A percentile compares a stretch with the other conserved stretches of the same genome.
phyloP scores from a whole-genome alignment of 2,797 vertebrate genomes.

The Enteromius trimaculatus region DNA sequence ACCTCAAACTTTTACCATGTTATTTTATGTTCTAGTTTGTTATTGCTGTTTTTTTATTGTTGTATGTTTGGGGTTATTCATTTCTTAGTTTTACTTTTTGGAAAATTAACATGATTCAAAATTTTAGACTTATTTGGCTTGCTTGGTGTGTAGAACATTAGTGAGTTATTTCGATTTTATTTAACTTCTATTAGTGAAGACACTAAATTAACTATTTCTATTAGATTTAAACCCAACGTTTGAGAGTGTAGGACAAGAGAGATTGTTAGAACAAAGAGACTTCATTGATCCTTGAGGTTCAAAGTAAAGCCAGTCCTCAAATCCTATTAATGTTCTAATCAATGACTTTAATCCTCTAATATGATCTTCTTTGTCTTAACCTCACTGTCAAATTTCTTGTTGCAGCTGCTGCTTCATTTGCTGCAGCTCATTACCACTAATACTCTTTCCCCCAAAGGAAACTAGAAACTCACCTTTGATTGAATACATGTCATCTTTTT shows the following conservation, averaged over 20 bases:
- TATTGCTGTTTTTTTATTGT: background rate
- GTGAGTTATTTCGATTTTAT: background rate
- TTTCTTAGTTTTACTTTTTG: background rate
- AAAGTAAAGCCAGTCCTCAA: conserved; percentile 34
- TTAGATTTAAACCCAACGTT: background rate
- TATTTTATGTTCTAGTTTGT: background rate
- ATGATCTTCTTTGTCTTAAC: conserved; percentile 39
- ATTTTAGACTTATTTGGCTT: background rate
- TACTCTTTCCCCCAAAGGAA: conserved; percentile 8
- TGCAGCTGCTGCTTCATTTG: conserved; percentile 32
- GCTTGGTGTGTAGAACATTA: conserved; percentile 1
- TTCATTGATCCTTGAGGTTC: conserved; percentile 34
- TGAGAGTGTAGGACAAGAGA: background rate
- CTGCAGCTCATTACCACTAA: conserved; percentile 17
- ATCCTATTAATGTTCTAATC: conserved; percentile 42
- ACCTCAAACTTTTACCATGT: background rate
- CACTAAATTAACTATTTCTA: background rate
- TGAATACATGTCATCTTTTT: background rate
- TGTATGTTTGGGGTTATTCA: background rate
- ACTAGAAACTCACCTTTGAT: background rate
- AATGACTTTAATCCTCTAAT: conserved; percentile 31
- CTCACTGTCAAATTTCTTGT: background rate
- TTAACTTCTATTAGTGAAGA: background rate
- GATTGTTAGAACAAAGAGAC: conserved; percentile 54
- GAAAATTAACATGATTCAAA: background rate